Base-by-base conservation (phyloP, 2,888 invertebrate species). In the Hedya salicella region DNA sequence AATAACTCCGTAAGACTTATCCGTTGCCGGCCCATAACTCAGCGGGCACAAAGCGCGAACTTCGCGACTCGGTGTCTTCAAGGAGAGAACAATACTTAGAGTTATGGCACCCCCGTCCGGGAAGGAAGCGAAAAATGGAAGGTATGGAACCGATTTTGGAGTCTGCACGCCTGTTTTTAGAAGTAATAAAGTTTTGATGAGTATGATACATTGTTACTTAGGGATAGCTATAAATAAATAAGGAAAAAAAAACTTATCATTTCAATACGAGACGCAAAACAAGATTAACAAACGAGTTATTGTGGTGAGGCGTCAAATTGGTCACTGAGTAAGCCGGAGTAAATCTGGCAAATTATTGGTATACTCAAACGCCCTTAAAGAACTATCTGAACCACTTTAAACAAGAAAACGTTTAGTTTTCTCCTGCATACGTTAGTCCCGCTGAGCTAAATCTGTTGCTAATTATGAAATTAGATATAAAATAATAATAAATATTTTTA, bases 81-180 rank as follows among this genome's bases (percentile, higher is more conserved):
- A 74, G 73, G 73, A 72, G 77, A 78, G 83, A 86, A 86, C 87
- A 87, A 87, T 84, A 82, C 80, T 60, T 70, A 79, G 85, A 87
- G 74, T 85, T 86, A 86, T 85, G 57, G 77, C 79, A 53, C 59
- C 57, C 67, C 65, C 78, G 73, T 79, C 83, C 86, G 82, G 84
- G 79, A 68, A 74, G 74, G 78, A 79, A 77, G 73, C 70, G 80
- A 85, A 85, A 85, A 85, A 85, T 83, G 79, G 78, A 72, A 67
- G 66, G 66, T 65, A 65, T 65, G 65, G 59, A 42, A 52, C 66
- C 48, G 61, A 61, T 61, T 65, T 46, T 59, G 21, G 62, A 40
- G 40, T 36, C 6, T 42, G 61, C 14, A 36, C 50, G 65, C 16
- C 49, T 32, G 44, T 46, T 46, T n/a, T 57, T 19, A 2, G 21